phyloP scores from a whole-genome alignment of 2,113 vertebrate genomes.

The Apistogramma diplotaenia region DNA sequence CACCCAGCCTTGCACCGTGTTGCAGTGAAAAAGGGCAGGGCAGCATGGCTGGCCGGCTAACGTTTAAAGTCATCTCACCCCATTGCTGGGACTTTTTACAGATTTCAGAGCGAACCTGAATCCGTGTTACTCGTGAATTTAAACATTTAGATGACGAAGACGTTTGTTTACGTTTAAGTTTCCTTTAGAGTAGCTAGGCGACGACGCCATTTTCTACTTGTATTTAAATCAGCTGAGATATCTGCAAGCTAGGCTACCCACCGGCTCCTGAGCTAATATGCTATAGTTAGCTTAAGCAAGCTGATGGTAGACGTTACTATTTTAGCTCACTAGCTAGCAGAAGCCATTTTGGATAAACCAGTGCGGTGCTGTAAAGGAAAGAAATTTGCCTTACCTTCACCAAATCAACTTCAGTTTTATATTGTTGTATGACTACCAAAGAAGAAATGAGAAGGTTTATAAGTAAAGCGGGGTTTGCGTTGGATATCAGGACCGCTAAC shows the following conservation, averaged over 20 bases:
- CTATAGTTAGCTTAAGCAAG: slow-evolving; percentile 22
- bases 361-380: slow-evolving; percentile 13
- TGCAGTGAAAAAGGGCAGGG: slow-evolving; percentile 27
- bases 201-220: slow-evolving; percentile 74
- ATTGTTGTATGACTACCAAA: slow-evolving; percentile 53
- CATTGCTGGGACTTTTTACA: not conserved
- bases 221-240: slow-evolving; percentile 36
- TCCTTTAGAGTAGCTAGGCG: not conserved
- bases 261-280: slow-evolving; percentile 31
- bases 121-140: not conserved
- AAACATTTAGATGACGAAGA: not conserved
- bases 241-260: slow-evolving; percentile 16
- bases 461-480: not conserved
- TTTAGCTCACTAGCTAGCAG: slow-evolving; percentile 39
- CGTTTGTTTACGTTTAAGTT: not conserved
- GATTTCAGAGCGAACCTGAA: not conserved
- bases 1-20: not conserved
- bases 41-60: slow-evolving; percentile 13
- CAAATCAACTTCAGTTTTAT: slow-evolving; percentile 77
- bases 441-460: slow-evolving; percentile 38
- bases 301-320: not conserved
- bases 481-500: slow-evolving; percentile 7
- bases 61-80: not conserved
- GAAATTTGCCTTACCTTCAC: slow-evolving; percentile 74
- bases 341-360: slow-evolving; percentile 78